Evolutionary conservation across 2,797 vertebrate species (phyloP), one percentile per base, ranked within the genome.

Genomic region (Microchirus variegatus): DNA sequence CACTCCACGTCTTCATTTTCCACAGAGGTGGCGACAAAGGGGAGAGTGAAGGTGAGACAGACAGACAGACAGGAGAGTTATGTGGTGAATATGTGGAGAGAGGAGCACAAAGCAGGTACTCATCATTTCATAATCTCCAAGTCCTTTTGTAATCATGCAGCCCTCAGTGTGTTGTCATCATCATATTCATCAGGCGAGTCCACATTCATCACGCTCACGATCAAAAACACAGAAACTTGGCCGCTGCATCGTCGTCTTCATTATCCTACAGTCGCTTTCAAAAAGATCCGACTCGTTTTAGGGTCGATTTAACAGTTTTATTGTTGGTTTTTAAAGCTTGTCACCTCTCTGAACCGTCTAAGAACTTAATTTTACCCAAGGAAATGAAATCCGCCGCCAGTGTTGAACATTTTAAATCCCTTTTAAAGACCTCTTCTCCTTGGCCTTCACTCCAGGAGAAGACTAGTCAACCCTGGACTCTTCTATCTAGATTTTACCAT

Each of bases 1-100:
- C 46, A 51, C 68, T 64, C 73, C 61, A 26, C 36, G 35, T 57
- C 63, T 69, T 81, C 65, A 67, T 81, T 73, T 81, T 69, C 72
- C 68, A 74, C 22, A 48, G 72, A 80, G 75, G 70, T 53, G 70
- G 50, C 54, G 58, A 73, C 66, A 68, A 66, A 68, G 42, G 18
- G 9, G 4, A 54, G 67, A 10, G 43, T 2, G 37, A 36, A 35
- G 9, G 26, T n/a, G 9, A 9, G 5, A 5, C 41, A 7, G 10
- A 42, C 59, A 15, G 19, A 12, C 14, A 18, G 44, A 12, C 0
- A 48, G 22, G 36, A 18, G 31, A 9, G 43, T 19, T 10, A 17
- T 1, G 26, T 16, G 38, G 52, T 22, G 52, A 16, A 22, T 38
- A 1, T 36, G 36, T 47, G 16, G 2, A 56, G 45, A 46, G 66